phyloP scores from a whole-genome alignment of 2,797 vertebrate genomes.

The Argentina silus region DNA sequence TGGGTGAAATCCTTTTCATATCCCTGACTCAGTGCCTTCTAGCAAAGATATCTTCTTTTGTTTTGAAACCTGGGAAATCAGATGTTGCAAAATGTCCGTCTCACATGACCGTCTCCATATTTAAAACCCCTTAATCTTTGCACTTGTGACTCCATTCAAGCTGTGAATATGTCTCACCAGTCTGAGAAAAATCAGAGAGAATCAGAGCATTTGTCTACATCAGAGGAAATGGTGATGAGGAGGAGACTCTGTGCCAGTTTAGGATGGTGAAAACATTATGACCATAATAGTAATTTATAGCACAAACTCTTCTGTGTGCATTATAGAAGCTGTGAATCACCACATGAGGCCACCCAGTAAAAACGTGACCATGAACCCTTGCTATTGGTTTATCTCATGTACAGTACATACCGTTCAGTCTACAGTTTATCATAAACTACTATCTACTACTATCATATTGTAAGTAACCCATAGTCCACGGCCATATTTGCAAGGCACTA shows the following conservation, averaged over 20 bases:
- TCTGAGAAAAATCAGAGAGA: too few relatives aligned
- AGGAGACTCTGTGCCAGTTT: too few relatives aligned
- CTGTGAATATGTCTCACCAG: too few relatives aligned
- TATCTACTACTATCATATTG: neutral
- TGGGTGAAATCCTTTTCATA: neutral
- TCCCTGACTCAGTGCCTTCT: constrained; percentile 24
- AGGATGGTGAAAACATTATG: too few relatives aligned
- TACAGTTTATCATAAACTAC: neutral
- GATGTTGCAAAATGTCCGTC: too few relatives aligned
- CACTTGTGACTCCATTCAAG: too few relatives aligned
- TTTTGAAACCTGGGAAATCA: too few relatives aligned
- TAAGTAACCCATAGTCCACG: neutral
- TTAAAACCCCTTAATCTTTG: too few relatives aligned
- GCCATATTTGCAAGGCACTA: neutral
- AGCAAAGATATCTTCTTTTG: too few relatives aligned
- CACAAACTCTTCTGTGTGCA: neutral
- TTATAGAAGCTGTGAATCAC: neutral
- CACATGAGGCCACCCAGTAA: neutral
- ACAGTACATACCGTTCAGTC: neutral
- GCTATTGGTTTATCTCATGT: neutral
- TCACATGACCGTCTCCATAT: too few relatives aligned
- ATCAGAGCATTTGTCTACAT: too few relatives aligned
- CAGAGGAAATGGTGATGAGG: too few relatives aligned
- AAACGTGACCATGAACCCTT: constrained; percentile 1
- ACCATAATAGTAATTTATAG: neutral